A percentile compares a stretch with the other conserved stretches of the same genome.
phyloP scores from a whole-genome alignment of 2,888 invertebrate genomes.

The Gymnoscelis rufifasciata region DNA sequence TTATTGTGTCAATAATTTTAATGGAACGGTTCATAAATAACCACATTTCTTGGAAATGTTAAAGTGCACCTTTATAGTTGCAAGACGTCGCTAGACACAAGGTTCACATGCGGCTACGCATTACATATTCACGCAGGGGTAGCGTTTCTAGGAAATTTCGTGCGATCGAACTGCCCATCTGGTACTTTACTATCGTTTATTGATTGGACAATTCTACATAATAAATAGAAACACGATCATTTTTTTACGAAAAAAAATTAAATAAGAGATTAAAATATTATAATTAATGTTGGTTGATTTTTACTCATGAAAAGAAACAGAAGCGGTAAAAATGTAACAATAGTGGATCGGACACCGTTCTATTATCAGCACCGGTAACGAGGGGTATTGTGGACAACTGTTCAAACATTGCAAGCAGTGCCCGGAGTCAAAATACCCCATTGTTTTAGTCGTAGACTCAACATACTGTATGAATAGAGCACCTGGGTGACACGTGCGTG shows the following conservation, averaged over 20 bases:
- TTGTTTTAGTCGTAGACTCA: constrained; percentile 61
- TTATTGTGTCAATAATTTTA: neutral
- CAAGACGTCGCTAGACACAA: constrained; percentile 11
- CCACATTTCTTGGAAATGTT: neutral
- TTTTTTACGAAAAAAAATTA: neutral
- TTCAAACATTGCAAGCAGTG: constrained; percentile 50
- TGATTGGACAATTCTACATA: too few relatives aligned
- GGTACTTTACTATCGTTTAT: constrained; percentile 17
- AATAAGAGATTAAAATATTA: too few relatives aligned
- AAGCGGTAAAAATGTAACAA: constrained; percentile 8
- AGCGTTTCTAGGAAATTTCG: constrained; percentile 51
- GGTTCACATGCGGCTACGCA: constrained; percentile 21
- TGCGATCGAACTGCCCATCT: constrained; percentile 40
- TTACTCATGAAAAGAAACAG: neutral
- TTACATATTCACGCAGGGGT: constrained; percentile 44
- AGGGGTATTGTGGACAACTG: constrained; percentile 59
- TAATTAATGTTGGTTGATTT: too few relatives aligned
- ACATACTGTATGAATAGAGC: constrained; percentile 40
- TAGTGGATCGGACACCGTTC: constrained; percentile 17
- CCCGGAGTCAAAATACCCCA: constrained; percentile 62
- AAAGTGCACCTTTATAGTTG: neutral
- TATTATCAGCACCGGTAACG: constrained; percentile 23
- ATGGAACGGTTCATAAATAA: neutral
- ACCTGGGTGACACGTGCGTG: constrained; percentile 57
- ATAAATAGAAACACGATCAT: too few relatives aligned